Conservation (phyloP, 1,140 invertebrate species). For the Reticulitermes speratus region DNA sequence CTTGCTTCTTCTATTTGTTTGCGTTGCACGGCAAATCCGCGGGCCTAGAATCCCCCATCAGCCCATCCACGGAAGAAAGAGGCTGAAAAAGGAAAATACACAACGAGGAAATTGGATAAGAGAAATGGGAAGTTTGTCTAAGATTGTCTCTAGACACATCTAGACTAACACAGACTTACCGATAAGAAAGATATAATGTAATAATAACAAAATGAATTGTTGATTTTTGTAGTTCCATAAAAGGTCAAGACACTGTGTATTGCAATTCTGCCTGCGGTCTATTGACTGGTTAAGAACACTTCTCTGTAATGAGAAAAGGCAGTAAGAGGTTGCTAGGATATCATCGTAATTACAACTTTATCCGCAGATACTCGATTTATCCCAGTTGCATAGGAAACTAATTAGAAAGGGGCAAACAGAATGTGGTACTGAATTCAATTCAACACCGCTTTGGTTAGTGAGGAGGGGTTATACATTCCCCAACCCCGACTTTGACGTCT, state of each 20-base stretch:
- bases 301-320: background rate
- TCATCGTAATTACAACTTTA: background rate
- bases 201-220: too few relatives aligned
- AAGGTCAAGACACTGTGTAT: too few relatives aligned
- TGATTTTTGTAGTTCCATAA: too few relatives aligned
- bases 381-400: background rate
- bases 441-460: background rate
- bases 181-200: too few relatives aligned
- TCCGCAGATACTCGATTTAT: background rate
- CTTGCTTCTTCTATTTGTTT: background rate
- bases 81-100: background rate
- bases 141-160: background rate
- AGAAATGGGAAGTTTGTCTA: background rate
- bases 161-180: background rate
- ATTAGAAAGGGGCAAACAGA: background rate
- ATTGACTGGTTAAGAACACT: background rate
- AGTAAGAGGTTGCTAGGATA: background rate
- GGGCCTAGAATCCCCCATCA: background rate
- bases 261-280: too few relatives aligned
- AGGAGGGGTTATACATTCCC: background rate
- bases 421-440: background rate
- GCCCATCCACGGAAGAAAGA: too few relatives aligned
- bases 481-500: background rate
- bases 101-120: background rate
- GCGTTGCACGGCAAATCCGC: background rate